Evolutionary conservation across 2,888 invertebrate genomes (phyloP).

Genomic region (Creontiades dilutus): DNA sequence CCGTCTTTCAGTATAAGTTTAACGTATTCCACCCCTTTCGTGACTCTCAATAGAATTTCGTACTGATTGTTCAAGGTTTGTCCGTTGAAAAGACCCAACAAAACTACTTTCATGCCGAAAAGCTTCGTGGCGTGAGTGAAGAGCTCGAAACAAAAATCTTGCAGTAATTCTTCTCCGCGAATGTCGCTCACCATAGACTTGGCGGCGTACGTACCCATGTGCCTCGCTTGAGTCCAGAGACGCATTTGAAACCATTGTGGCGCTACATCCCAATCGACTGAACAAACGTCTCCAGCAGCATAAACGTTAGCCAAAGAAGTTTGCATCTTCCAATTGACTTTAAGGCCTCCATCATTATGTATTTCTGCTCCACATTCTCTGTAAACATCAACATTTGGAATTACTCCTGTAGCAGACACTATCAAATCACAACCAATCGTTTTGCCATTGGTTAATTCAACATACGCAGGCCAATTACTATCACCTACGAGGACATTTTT

Average conservation of each 20-base stretch:
- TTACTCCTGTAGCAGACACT: constrained; percentile 97
- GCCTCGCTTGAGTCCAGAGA: constrained; percentile 98
- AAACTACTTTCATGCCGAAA: constrained; percentile 94
- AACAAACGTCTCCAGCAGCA: constrained; percentile 97
- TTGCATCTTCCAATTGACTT: constrained; percentile 91
- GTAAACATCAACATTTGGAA: constrained; percentile 80
- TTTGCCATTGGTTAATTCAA: constrained; percentile 86
- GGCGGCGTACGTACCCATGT: constrained; percentile 97
- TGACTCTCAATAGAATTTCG: constrained; percentile 91
- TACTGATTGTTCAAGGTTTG: constrained; percentile 89
- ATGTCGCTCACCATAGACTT: constrained; percentile 88
- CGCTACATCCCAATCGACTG: constrained; percentile 87
- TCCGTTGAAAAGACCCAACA: constrained; percentile 95
- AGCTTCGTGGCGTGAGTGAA: constrained; percentile 97
- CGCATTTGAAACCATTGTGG: constrained; percentile 96
- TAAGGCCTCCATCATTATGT: constrained; percentile 88
- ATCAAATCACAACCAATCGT: constrained; percentile 91
- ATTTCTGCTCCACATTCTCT: constrained; percentile 78
- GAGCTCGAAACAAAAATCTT: constrained; percentile 98
- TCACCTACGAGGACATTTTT: constrained; percentile 81
- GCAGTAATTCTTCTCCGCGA: constrained; percentile 84
- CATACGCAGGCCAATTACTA: constrained; percentile 84
- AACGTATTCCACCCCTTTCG: constrained; percentile 89
- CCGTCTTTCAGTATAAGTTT: constrained; percentile 93
- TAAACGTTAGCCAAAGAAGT: constrained; percentile 89